Evolutionary conservation across 2,888 invertebrate species (phyloP).

Genomic region (Drosophila fungiperda): DNA sequence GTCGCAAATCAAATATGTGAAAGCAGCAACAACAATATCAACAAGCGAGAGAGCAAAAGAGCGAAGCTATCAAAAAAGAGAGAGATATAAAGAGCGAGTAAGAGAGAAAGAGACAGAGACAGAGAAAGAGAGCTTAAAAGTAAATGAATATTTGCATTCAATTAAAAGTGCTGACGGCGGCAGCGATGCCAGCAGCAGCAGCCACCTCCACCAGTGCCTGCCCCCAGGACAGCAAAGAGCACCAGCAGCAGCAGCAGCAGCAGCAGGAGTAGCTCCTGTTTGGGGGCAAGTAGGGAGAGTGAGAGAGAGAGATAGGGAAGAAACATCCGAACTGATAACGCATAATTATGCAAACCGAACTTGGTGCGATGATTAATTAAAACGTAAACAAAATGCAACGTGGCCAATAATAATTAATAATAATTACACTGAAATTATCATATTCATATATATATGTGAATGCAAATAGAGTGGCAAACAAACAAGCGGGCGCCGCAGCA

Average conservation of each 20-base stretch:
- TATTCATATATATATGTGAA: constrained; percentile 2
- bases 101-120: constrained; percentile 1
- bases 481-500: neutral
- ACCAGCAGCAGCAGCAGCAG: constrained; percentile 25
- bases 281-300: constrained; percentile 19
- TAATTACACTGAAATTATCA: constrained; percentile 49
- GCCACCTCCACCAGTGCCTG: constrained; percentile 13
- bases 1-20: constrained; percentile 42
- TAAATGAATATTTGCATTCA: constrained; percentile 68
- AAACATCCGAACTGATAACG: constrained; percentile 39
- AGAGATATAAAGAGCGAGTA: neutral
- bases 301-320: neutral
- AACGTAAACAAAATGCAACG: constrained; percentile 58
- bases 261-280: constrained; percentile 23
- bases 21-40: constrained; percentile 12
- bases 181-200: constrained; percentile 61
- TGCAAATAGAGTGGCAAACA: constrained; percentile 6
- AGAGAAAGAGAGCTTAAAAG: constrained; percentile 34
- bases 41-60: neutral
- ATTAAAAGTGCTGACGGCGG: constrained; percentile 65
- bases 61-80: neutral
- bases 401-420: constrained; percentile 69
- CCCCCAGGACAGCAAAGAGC: constrained; percentile 29
- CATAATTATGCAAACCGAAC: constrained; percentile 41
- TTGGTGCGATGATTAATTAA: constrained; percentile 55